These are phyloP conservation scores for Blastobasis lacticolella DNA, from an alignment of 2,888 invertebrate genomes.

Conservation along the genomic window DNA sequence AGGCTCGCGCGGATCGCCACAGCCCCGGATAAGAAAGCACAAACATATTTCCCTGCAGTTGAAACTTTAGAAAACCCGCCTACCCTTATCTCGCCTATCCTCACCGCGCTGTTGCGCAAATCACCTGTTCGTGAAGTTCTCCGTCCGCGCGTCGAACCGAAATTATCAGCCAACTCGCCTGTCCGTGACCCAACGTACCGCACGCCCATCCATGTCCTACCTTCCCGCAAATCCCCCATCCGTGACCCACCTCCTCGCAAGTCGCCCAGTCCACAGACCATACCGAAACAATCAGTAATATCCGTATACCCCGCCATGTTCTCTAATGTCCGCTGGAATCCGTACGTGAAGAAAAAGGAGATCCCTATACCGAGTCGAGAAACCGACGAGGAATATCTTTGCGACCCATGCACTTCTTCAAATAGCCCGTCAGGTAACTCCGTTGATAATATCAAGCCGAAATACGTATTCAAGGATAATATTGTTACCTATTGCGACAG, in stretches of 20 bases:
- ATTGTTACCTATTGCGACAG: constrained; percentile 41
- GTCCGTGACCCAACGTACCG: background rate
- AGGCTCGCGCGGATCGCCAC: background rate
- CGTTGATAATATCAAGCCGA: constrained; percentile 5
- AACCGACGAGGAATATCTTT: constrained; percentile 6
- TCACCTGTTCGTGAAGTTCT: too few relatives aligned
- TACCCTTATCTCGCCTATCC: too few relatives aligned
- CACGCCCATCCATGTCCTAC: too few relatives aligned
- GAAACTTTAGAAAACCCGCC: too few relatives aligned
- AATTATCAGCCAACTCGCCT: constrained; percentile 14
- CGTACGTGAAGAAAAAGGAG: constrained; percentile 18
- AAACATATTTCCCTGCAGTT: too few relatives aligned
- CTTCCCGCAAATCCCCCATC: constrained; percentile 17
- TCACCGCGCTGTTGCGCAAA: too few relatives aligned
- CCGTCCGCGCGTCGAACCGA: too few relatives aligned
- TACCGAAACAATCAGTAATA: constrained; percentile 10
- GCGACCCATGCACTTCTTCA: constrained; percentile 22
- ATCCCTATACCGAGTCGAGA: constrained; percentile 6
- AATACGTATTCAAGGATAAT: constrained; percentile 26
- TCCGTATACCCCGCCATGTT: constrained; percentile 26
- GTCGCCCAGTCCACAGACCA: constrained; percentile 2
- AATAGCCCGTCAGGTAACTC: constrained; percentile 21
- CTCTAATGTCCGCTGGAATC: constrained; percentile 27
- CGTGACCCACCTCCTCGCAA: constrained; percentile 26
- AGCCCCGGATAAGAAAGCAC: too few relatives aligned